Evolutionary conservation across 1,140 invertebrate genomes (phyloP).

Genomic region (Macrobrachium nipponense): DNA sequence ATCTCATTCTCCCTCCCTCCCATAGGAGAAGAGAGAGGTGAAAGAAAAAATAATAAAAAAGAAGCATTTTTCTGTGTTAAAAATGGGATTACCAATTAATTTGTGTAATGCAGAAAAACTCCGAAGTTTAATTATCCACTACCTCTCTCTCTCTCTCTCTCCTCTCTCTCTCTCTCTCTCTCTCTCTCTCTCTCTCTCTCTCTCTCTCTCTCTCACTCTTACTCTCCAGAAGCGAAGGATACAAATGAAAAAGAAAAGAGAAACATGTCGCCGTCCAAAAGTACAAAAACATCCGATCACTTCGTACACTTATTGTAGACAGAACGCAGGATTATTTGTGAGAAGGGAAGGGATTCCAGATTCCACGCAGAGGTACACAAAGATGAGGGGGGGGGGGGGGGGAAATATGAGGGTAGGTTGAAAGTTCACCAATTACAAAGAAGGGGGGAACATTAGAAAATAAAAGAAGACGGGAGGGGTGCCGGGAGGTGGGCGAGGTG

Average conservation of each 20-base stretch:
- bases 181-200: slow-evolving; percentile 24
- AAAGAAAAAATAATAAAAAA: no score
- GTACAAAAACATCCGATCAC: no score
- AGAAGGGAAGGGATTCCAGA: not conserved
- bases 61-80: no score
- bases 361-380: not conserved
- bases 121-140: no score
- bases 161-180: slow-evolving; percentile 11
- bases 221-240: not conserved
- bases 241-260: not conserved
- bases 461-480: not conserved
- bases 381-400: not conserved
- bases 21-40: not conserved
- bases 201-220: slow-evolving; percentile 15
- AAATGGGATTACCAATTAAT: no score
- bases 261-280: not conserved
- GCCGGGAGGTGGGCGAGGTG: no score
- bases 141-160: not conserved
- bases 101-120: no score
- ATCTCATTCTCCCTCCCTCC: slow-evolving; percentile 4
- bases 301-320: no score
- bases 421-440: not conserved
- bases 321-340: not conserved
- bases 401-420: not conserved
- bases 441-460: no score